phyloP scores from a whole-genome alignment of 2,888 invertebrate species.

The Tenthredo mesomela region DNA sequence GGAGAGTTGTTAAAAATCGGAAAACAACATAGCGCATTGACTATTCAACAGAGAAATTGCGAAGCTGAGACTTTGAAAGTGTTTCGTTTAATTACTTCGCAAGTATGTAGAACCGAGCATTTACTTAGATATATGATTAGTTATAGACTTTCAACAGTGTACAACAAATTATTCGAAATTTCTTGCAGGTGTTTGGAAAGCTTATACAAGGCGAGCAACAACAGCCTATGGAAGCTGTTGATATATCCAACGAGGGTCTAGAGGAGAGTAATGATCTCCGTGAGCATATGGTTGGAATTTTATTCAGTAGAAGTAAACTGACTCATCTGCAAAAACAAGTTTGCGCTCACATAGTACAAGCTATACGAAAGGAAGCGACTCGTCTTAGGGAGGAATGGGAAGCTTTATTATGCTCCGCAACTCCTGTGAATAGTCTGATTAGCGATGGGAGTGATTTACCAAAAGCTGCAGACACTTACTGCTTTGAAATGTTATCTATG shows the following conservation, averaged over 20 bases:
- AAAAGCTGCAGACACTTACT: constrained; percentile 91
- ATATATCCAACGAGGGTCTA: constrained; percentile 72
- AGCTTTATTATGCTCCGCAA: constrained; percentile 80
- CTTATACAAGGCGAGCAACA: constrained; percentile 86
- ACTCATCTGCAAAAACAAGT: constrained; percentile 96
- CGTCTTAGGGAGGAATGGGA: constrained; percentile 97
- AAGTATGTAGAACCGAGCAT: constrained; percentile 80
- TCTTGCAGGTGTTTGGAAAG: constrained; percentile 91
- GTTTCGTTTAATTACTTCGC: constrained; percentile 94
- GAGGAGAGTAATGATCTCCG: constrained; percentile 86
- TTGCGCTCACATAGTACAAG: constrained; percentile 90
- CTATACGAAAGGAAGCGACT: constrained; percentile 93
- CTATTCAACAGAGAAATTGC: constrained; percentile 91
- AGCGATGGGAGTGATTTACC: constrained; percentile 78
- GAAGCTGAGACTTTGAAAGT: constrained; percentile 96
- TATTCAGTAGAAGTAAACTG: constrained; percentile 95
- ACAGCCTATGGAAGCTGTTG: constrained; percentile 71
- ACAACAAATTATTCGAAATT: neutral
- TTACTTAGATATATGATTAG: neutral
- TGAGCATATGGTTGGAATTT: constrained; percentile 97
- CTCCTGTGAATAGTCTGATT: constrained; percentile 74
- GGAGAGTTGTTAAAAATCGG: constrained; percentile 80
- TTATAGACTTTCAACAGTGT: neutral
- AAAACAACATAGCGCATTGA: constrained; percentile 79
- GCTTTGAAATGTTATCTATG: constrained; percentile 98